phyloP scores from a whole-genome alignment of 2,888 invertebrate species.

The Erpobdella octoculata region DNA sequence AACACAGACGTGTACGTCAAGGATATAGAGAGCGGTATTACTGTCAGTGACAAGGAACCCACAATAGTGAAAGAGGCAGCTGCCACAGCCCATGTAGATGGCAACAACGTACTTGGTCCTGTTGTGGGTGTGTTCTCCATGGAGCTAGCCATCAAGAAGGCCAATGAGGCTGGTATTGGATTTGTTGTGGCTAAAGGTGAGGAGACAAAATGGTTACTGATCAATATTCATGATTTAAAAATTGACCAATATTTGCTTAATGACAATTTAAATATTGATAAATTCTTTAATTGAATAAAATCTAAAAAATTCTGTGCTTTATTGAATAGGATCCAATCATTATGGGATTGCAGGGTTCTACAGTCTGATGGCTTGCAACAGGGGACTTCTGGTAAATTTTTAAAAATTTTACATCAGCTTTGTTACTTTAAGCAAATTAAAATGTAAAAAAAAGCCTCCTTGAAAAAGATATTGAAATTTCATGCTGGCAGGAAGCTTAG shows the following conservation, averaged over 20 bases:
- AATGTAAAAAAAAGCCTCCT: not conserved
- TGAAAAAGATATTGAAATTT: not conserved
- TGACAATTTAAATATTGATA: too few relatives aligned
- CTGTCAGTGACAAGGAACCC: conserved; percentile 56
- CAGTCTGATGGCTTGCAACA: conserved; percentile 36
- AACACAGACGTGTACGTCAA: conserved; percentile 74
- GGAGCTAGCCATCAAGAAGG: conserved; percentile 70
- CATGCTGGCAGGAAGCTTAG: too few relatives aligned
- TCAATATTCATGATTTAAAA: too few relatives aligned
- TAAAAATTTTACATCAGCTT: too few relatives aligned
- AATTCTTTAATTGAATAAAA: not conserved
- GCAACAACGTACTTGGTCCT: conserved; percentile 65
- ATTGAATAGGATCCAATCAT: conserved; percentile 45
- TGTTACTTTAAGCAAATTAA: not conserved
- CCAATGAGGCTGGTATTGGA: conserved; percentile 69
- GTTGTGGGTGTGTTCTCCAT: conserved; percentile 54
- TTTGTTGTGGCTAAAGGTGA: conserved; percentile 72
- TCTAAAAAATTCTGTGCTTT: not conserved
- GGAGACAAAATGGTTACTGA: too few relatives aligned
- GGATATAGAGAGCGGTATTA: conserved; percentile 64
- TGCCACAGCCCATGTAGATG: conserved; percentile 64
- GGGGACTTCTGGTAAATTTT: too few relatives aligned
- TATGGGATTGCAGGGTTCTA: conserved; percentile 44
- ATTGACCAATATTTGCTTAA: too few relatives aligned
- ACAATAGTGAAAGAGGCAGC: conserved; percentile 62